These are phyloP conservation scores for Pollenia amentaria DNA, from an alignment of 2,888 invertebrate species.

Conservation along the genomic window DNA sequence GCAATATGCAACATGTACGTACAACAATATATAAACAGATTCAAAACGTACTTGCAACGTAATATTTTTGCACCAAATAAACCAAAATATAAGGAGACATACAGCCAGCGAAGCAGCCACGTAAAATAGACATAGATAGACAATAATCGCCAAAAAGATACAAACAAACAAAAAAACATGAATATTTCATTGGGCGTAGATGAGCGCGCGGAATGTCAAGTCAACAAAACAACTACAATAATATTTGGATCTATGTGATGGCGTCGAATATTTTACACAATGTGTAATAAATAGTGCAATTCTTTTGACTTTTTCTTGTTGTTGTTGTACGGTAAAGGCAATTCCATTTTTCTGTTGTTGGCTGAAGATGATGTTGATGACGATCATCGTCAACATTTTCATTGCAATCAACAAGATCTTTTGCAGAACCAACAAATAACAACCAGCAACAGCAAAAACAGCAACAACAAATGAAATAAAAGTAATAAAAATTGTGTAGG, in stretches of 20 bases:
- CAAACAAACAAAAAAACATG: conserved; percentile 59
- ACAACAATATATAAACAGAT: conserved; percentile 36
- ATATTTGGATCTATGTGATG: conserved; percentile 73
- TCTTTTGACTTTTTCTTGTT: conserved; percentile 15
- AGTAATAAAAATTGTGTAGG: conserved; percentile 73
- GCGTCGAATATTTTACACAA: conserved; percentile 74
- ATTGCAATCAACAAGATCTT: conserved; percentile 28
- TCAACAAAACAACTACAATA: conserved; percentile 42
- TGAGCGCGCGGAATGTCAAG: conserved; percentile 73
- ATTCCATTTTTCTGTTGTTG: conserved; percentile 46
- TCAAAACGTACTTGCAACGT: conserved; percentile 63
- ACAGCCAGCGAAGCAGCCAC: conserved; percentile 41
- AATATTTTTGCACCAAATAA: conserved; percentile 67
- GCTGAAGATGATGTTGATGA: conserved; percentile 18
- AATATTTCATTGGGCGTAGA: conserved; percentile 74
- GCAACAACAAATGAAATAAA: conserved; percentile 61
- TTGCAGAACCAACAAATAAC: conserved; percentile 11
- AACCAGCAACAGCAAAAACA: conserved; percentile 61
- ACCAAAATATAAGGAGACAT: conserved; percentile 27
- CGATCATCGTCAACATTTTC: conserved; percentile 28
- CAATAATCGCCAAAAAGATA: conserved; percentile 68
- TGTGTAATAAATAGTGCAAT: conserved; percentile 74
- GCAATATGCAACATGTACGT: conserved; percentile 76
- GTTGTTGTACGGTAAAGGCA: conserved; percentile 34
- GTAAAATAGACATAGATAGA: conserved; percentile 67